A percentile compares a stretch with the other conserved stretches of the same genome.
These are phyloP conservation scores for Subanguina moxae DNA, from an alignment of 1,140 invertebrate species.

Conservation along the genomic window DNA sequence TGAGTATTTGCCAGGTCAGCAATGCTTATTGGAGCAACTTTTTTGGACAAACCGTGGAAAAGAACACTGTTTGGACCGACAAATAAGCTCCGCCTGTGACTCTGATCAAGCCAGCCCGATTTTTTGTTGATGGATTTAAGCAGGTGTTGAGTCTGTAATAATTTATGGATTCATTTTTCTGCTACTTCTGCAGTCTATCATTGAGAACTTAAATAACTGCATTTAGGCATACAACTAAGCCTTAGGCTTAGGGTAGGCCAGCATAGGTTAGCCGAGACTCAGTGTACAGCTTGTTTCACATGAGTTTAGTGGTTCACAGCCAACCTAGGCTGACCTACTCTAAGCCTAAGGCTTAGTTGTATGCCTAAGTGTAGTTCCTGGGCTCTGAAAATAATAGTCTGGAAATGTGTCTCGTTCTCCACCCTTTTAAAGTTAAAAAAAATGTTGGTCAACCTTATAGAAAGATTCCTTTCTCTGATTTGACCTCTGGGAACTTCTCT, in stretches of 20 bases:
- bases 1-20: slow-evolving; percentile 36
- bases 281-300: too few species aligned
- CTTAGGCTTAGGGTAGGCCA: too few species aligned
- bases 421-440: too few species aligned
- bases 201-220: too few species aligned
- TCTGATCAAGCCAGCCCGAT: slow-evolving; percentile 16
- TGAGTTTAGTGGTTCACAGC: too few species aligned
- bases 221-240: too few species aligned
- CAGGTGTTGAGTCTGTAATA: slow-evolving; percentile 4
- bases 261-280: too few species aligned
- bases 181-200: neutral
- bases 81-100: slow-evolving; percentile 7
- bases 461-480: slow-evolving; percentile 51
- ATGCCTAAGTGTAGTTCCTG: too few species aligned
- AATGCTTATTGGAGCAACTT: slow-evolving; percentile 12
- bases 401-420: neutral
- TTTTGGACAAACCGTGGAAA: slow-evolving; percentile 8
- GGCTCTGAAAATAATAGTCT: neutral
- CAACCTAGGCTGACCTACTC: too few species aligned
- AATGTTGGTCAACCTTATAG: slow-evolving; percentile 32
- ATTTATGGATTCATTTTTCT: neutral
- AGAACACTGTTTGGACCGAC: neutral
- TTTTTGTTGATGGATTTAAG: slow-evolving; percentile 19
- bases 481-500: slow-evolving; percentile 48
- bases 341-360: too few species aligned